phyloP scores from a whole-genome alignment of 2,888 invertebrate species.

The Leucania comma region DNA sequence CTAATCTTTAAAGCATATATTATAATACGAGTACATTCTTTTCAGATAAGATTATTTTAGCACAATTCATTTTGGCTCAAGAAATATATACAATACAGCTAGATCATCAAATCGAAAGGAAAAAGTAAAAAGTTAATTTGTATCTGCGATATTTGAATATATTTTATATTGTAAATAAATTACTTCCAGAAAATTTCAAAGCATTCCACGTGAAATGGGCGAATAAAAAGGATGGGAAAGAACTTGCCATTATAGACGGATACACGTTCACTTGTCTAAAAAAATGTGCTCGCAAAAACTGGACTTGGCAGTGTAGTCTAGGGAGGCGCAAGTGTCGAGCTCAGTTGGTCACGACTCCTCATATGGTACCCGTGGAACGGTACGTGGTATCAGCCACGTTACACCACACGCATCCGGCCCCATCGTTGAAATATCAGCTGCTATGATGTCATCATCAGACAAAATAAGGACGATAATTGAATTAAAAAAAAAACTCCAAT shows the following conservation, averaged over 20 bases:
- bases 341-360: slow-evolving; percentile 11
- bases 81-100: no score
- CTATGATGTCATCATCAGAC: background rate
- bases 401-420: slow-evolving; percentile 16
- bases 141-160: background rate
- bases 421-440: slow-evolving; percentile 28
- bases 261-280: slow-evolving; percentile 23
- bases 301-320: slow-evolving; percentile 18
- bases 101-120: background rate
- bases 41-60: background rate
- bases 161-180: background rate
- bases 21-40: no score
- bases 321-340: slow-evolving; percentile 1
- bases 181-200: background rate
- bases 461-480: no score
- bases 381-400: slow-evolving; percentile 8
- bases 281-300: background rate
- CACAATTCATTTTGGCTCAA: background rate
- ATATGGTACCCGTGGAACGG: slow-evolving; percentile 3
- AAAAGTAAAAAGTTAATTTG: background rate
- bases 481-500: no score
- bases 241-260: slow-evolving; percentile 17
- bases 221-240: slow-evolving; percentile 30
- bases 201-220: slow-evolving; percentile 12
- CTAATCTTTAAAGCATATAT: no score